A percentile compares a stretch with the other conserved stretches of the same genome.
Conservation (phyloP, 2,113 vertebrate species). For the Sclerurus mexicanus region DNA sequence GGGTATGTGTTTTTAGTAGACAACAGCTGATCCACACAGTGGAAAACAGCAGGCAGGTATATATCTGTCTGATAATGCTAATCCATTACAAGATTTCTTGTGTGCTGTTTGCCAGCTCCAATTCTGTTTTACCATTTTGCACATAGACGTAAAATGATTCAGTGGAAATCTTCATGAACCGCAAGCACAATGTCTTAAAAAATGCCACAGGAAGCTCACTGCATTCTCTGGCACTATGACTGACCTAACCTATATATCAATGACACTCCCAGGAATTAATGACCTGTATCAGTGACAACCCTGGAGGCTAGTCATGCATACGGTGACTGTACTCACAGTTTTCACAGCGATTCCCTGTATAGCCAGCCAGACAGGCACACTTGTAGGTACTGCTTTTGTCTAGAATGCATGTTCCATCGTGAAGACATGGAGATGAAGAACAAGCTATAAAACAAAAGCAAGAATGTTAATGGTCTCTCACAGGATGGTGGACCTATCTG, state of each 20-base stretch:
- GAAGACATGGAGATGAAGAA: slow-evolving; percentile 91
- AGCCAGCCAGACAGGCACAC: slow-evolving; percentile 94
- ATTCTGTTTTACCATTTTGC: neutral
- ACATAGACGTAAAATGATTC: neutral
- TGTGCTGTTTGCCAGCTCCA: neutral
- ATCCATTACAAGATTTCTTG: neutral
- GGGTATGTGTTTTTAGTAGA: neutral
- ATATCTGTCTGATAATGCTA: neutral
- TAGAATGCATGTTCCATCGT: slow-evolving; percentile 91
- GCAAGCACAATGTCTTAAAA: neutral
- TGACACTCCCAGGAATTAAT: neutral
- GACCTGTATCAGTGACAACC: neutral
- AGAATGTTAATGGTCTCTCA: neutral
- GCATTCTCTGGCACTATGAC: neutral
- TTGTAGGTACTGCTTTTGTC: slow-evolving; percentile 81
- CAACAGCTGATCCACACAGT: neutral
- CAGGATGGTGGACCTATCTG: neutral
- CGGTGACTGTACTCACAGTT: slow-evolving; percentile 78
- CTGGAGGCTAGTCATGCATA: neutral
- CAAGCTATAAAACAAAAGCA: slow-evolving; percentile 80
- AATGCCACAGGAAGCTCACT: neutral
- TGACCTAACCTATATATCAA: neutral
- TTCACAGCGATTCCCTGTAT: slow-evolving; percentile 91
- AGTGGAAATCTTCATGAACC: neutral
- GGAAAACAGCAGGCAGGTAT: neutral